Evolutionary conservation across 2,113 vertebrate genomes (phyloP), one percentile per base, ranked within the genome.

Genomic region (Calyptomena viridis): DNA sequence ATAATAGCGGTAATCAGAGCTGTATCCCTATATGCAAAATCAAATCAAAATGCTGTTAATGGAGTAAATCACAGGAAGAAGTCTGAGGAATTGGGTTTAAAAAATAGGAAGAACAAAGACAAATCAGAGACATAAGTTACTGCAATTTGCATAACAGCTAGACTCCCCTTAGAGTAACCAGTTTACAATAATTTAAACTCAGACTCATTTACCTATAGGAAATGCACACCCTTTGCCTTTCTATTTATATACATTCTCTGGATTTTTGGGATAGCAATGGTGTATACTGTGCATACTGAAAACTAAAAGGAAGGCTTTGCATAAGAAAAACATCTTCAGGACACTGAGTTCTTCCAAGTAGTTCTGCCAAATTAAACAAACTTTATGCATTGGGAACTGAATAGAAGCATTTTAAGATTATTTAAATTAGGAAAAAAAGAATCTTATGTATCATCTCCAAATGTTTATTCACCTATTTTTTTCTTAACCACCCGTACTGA

Each of bases 291-390:
- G 40, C 44, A 33, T 20, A 35, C 56, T 56, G 59, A 74, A 86
- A 90, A 35, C 55, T 83, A 20, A 35, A 83, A 85, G 18, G 31
- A 66, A 73, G 30, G 10, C 19, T 83, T 60, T 74, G 46, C 39
- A 8, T 63, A 71, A 86, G 68, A 67, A 86, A 83, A 93, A 2
- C 5, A 20, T 3, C 46, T 79, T 86, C 30, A 58, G 75, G 64
- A 86, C 46, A 46, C 44, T 30, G 13, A 56, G 68, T 76, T 88
- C 75, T 83, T 92, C 68, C 63, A 92, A 80, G 28, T 8, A 77
- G 3, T 96, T 92, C 72, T 93, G 76, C 76, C 89, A 94, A 93
- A 67, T 86, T 77, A 47, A 77, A 83, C 39, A 63, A 27, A 27
- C 62, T 88, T 68, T 40, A 24, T 37, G 6, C 27, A 13, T 31